Evolutionary conservation across 2,888 invertebrate genomes (phyloP).

Genomic region (Pelosia muscerda): DNA sequence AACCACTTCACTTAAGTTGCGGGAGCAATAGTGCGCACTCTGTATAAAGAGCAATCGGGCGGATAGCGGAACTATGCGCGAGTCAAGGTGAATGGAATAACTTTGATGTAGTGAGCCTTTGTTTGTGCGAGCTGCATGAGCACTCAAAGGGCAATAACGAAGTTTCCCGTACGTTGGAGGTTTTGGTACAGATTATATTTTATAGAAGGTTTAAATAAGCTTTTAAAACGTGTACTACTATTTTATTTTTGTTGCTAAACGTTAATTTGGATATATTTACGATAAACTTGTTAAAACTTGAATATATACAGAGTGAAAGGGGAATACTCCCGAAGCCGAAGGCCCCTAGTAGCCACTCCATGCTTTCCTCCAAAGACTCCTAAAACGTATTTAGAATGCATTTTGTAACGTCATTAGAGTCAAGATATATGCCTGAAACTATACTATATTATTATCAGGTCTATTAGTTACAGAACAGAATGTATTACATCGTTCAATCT

Average conservation of each 20-base stretch:
- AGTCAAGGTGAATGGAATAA: neutral
- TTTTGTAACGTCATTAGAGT: no score
- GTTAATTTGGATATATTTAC: no score
- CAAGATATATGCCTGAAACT: no score
- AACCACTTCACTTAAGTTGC: slow-evolving; percentile 11
- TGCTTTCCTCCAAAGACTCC: no score
- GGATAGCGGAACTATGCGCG: neutral
- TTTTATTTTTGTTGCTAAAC: neutral
- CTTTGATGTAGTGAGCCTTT: slow-evolving; percentile 3
- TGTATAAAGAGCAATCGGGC: slow-evolving; percentile 10
- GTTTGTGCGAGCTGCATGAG: neutral
- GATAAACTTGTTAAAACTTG: no score
- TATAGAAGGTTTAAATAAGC: neutral
- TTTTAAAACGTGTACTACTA: neutral
- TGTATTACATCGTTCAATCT: neutral
- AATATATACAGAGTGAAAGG: no score
- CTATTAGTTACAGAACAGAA: no score
- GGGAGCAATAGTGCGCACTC: neutral
- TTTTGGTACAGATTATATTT: neutral
- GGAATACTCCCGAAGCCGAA: no score
- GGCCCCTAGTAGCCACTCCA: no score
- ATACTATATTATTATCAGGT: no score
- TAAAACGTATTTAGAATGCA: no score
- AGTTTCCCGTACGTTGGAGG: neutral
- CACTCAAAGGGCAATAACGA: neutral